Evolutionary conservation across 2,113 vertebrate species (phyloP), one percentile per base, ranked within the genome.

Genomic region (Eonycteris spelaea): DNA sequence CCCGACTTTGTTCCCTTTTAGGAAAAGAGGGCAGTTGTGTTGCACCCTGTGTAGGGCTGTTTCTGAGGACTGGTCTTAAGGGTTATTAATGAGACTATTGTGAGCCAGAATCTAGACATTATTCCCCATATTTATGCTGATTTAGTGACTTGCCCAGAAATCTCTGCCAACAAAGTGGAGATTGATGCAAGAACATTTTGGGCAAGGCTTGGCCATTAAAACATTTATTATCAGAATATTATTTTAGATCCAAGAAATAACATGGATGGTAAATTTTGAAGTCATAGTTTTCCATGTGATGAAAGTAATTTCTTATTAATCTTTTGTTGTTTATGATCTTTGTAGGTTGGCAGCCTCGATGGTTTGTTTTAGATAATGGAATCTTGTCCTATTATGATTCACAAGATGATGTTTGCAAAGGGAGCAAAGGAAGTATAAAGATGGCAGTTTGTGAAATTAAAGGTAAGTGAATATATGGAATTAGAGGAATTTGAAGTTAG

Each of bases 361-460:
- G 99, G 99, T 99, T 99, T 98, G 98, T 99, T 97, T 98, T 99
- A 97, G 99, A 99, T 97, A 99, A 99, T 95, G 99, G 99, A 86
- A 99, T 99, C 97, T 97, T 99, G 92, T 99, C 99, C 12, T 99
- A 99, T 96, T 99, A 99, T 92, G 99, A 99, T 98, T 99, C 99
- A 90, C 99, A 99, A 90, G 99, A 99, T 97, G 99, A 99, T 95
- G 99, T 99, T 97, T 99, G 98, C 97, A 99, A 99, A 98, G 99
- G 99, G 78, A 99, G 99, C 97, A 99, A 99, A 98, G 99, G 99
- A 97, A 99, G 99, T 92, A 99, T 99, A 98, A 99, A 99, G 97
- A 99, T 99, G 99, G 98, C 99, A 38, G 99, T 99, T 48, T 99
- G 99, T 98, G 99, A 99, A 98, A 99, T 99, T 97, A 99, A 99